Percentiles rank a stretch among this genome's conserved stretches.
Evolutionary conservation across 2,797 vertebrate genomes (phyloP).

Genomic region (Sylvia borin): DNA sequence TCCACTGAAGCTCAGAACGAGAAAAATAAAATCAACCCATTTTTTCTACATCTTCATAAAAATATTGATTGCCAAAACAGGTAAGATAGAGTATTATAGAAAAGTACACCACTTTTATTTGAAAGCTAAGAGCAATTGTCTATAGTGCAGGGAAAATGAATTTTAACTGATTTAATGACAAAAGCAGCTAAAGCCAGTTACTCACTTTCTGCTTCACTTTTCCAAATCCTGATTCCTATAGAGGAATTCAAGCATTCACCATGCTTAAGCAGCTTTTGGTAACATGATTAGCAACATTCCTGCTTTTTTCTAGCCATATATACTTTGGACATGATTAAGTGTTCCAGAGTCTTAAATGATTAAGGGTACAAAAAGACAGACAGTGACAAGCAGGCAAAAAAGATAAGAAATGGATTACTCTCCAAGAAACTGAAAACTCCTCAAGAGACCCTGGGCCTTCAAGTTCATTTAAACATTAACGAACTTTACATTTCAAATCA

Average conservation of each 20-base stretch:
- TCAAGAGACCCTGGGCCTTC: conserved; percentile 72
- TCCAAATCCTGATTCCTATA: background rate
- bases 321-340: conserved; percentile 11
- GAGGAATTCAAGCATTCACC: background rate
- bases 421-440: conserved; percentile 73
- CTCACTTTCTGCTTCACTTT: background rate
- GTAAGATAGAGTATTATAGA: background rate
- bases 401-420: conserved; percentile 71
- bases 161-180: background rate
- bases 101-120: background rate
- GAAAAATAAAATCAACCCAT: background rate
- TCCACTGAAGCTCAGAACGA: background rate
- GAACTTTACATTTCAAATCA: conserved; percentile 82
- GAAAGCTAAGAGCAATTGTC: background rate
- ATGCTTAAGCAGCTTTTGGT: conserved; percentile 20
- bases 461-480: conserved; percentile 83
- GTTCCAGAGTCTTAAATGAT: conserved; percentile 45
- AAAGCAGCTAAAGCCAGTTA: background rate
- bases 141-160: accelerated
- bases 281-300: background rate
- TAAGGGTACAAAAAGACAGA: conserved; percentile 48
- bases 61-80: background rate
- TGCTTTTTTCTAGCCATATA: background rate
- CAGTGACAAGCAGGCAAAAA: conserved; percentile 33
- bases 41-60: background rate